Base-by-base conservation (phyloP, 2,797 vertebrate species). In the Cirrhinus mrigala region DNA sequence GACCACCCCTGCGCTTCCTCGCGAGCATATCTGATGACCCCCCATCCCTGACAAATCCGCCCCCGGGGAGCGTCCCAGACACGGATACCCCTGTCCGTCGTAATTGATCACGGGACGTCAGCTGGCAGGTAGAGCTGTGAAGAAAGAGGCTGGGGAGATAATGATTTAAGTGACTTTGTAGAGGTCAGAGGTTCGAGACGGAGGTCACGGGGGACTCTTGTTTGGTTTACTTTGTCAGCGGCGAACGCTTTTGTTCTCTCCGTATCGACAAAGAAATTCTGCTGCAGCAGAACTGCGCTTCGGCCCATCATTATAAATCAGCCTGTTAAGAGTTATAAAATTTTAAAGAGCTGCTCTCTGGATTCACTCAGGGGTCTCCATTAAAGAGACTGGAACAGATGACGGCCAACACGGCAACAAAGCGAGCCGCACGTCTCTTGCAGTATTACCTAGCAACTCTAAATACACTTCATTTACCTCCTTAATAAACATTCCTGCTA, bases 281-380 rank as follows among this genome's bases (percentile, higher is more conserved):
- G 75, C 84, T 79, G 68, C 89, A 48, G 80, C 66, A 89, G 87
- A 88, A 90, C 88, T 92, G 91, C 88, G 87, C 91, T 91, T 90
- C 54, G 85, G 87, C 90, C 91, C 93, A 92, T 95, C 92, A 94
- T 93, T 93, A 94, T 94, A 94, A 94, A 95, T 95, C 93, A 94
- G 90, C 89, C 90, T 85, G 91, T 94, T 93, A 92, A 89, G 91
- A 91, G 90, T 91, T 91, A 94, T 94, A 93, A 90, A 92, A 94
- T 85, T 93, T 94, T 95, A 93, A 95, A 94, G 91, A 94, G 91
- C 92, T 88, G 89, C 92, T 90, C 90, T 82, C 89, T 87, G 86
- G 91, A 93, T 94, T 94, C 88, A 83, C 92, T 90, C 81, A 90
- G 89, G 92, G 91, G 89, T 92, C 93, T 94, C 93, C 92, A 95